Evolutionary conservation across 2,113 vertebrate species (phyloP).

Genomic region (Platycercus adscitus): DNA sequence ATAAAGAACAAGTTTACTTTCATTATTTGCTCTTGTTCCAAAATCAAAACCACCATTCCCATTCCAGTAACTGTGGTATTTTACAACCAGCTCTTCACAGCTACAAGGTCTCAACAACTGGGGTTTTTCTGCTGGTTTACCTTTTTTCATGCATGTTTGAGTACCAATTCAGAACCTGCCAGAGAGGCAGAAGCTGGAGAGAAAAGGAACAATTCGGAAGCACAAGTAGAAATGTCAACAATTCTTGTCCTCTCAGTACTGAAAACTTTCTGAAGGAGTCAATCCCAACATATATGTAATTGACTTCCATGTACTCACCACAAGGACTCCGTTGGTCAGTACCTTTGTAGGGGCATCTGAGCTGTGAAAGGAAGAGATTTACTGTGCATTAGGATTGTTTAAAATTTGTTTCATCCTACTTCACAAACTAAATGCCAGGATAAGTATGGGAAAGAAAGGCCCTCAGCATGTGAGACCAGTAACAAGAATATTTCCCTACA

Average conservation of each 20-base stretch:
- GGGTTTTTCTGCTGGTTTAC: not conserved
- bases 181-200: not conserved
- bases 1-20: not conserved
- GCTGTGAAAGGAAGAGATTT: conserved; percentile 55
- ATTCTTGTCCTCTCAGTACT: not conserved
- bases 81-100: not conserved
- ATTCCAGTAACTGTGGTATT: not conserved
- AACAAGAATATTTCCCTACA: not conserved
- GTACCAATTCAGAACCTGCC: not conserved
- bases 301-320: conserved; percentile 69
- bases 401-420: not conserved
- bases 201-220: not conserved
- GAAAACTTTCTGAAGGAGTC: not conserved
- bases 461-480: not conserved
- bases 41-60: not conserved
- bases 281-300: not conserved
- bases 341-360: conserved; percentile 62
- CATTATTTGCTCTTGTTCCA: not conserved
- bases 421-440: not conserved
- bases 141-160: not conserved
- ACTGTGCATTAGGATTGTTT: not conserved
- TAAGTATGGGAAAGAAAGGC: not conserved
- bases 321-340: conserved; percentile 79
- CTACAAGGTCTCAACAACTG: not conserved
- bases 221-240: not conserved